Percentiles rank a stretch among this genome's conserved stretches.
These are phyloP conservation scores for Troilus luridus DNA, from an alignment of 2,888 invertebrate genomes.

Conservation along the genomic window DNA sequence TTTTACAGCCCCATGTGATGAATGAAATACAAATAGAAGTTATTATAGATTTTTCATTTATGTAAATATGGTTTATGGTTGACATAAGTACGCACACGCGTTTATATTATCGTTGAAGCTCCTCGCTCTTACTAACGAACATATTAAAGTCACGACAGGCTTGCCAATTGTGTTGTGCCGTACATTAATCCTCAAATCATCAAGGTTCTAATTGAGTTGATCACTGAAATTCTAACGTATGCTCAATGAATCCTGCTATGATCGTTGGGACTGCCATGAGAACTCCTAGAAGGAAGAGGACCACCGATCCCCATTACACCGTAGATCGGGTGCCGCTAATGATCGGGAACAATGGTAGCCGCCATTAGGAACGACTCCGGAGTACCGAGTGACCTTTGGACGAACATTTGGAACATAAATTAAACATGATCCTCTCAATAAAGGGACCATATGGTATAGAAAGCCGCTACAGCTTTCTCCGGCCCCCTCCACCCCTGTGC, in stretches of 20 bases:
- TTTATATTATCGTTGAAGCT: background rate
- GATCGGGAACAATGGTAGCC: background rate
- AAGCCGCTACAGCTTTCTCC: constrained; percentile 20
- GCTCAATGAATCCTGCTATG: background rate
- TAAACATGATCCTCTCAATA: constrained; percentile 45
- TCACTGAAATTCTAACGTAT: background rate
- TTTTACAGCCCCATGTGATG: too few relatives aligned
- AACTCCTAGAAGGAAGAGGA: background rate
- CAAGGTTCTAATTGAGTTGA: background rate
- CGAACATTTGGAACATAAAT: background rate
- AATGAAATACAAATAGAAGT: background rate
- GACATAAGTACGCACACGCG: background rate
- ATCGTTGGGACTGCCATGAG: background rate
- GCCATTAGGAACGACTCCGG: background rate
- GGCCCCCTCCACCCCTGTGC: constrained; percentile 2
- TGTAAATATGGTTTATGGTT: background rate
- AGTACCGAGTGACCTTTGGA: constrained; percentile 11
- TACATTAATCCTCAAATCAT: background rate
- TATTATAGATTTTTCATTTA: background rate
- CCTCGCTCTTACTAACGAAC: background rate
- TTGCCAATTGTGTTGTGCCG: background rate
- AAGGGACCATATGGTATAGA: constrained; percentile 47
- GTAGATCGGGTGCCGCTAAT: constrained; percentile 4
- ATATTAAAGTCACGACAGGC: background rate
- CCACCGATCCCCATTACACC: background rate